Evolutionary conservation across 1,140 invertebrate genomes (phyloP).

Genomic region (Bathynomus jamesi): DNA sequence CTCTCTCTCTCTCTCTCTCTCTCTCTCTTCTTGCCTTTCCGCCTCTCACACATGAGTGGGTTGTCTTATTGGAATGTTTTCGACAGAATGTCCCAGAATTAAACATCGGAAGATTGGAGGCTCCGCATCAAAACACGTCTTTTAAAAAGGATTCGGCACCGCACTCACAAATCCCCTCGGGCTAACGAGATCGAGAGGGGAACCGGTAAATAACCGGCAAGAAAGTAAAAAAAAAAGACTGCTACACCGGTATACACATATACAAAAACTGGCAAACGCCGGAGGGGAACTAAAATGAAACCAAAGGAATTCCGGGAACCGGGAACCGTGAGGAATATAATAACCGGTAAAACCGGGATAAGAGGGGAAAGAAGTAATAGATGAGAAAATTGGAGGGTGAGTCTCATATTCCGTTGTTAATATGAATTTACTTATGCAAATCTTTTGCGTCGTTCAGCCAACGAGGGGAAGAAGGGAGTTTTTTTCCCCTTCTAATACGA

Average conservation of each 20-base stretch:
- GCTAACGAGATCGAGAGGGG: not conserved
- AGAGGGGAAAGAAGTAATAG: too few relatives aligned
- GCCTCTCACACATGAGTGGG: not conserved
- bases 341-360: too few relatives aligned
- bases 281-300: too few relatives aligned
- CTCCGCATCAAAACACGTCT: not conserved
- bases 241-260: too few relatives aligned
- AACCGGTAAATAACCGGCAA: constrained; percentile 1
- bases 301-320: too few relatives aligned
- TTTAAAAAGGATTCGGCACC: not conserved
- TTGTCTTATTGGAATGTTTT: not conserved
- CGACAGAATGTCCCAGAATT: not conserved
- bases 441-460: not conserved
- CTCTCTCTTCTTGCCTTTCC: not conserved
- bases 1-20: not conserved
- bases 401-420: too few relatives aligned
- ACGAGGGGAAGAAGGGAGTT: not conserved
- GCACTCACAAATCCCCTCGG: not conserved
- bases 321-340: too few relatives aligned
- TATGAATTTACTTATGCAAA: not conserved
- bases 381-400: too few relatives aligned
- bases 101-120: not conserved
- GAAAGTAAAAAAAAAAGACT: not conserved
- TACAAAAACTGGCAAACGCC: too few relatives aligned
- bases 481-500: not conserved